A percentile compares a stretch with the other conserved stretches of the same genome.
phyloP scores from a whole-genome alignment of 1,140 invertebrate genomes.

The Hyles vespertilio region DNA sequence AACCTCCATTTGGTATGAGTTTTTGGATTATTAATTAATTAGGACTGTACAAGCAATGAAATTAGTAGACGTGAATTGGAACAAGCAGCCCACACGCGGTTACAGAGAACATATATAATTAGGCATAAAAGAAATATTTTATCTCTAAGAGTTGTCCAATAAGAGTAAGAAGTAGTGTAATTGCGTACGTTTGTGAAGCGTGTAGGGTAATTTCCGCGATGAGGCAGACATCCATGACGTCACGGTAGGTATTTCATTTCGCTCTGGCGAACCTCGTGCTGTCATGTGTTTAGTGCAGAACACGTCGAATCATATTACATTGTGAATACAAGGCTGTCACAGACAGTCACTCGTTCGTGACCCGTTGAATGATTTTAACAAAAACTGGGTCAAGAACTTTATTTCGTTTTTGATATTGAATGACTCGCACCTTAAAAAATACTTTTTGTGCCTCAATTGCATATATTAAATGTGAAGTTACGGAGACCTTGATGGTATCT shows the following conservation, averaged over 20 bases:
- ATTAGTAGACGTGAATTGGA: too few relatives aligned
- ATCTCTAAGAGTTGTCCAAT: too few relatives aligned
- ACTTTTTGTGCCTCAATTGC: constrained; percentile 9
- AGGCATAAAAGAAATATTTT: too few relatives aligned
- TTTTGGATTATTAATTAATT: too few relatives aligned
- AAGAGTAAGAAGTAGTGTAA: too few relatives aligned
- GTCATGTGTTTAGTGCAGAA: constrained; percentile 29
- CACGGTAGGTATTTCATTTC: constrained; percentile 1
- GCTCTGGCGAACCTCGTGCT: neutral
- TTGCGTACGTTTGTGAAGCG: too few relatives aligned
- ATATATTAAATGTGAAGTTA: neutral
- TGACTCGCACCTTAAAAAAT: constrained; percentile 29
- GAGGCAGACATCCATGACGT: neutral
- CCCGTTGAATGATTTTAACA: constrained; percentile 68
- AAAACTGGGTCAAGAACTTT: constrained; percentile 71
- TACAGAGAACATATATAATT: too few relatives aligned
- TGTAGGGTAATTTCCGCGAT: too few relatives aligned
- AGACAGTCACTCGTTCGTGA: constrained; percentile 66
- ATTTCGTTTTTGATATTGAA: constrained; percentile 60
- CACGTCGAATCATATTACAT: constrained; percentile 46
- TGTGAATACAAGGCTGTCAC: constrained; percentile 59
- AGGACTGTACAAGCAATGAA: too few relatives aligned
- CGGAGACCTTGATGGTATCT: too few relatives aligned
- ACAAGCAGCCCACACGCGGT: too few relatives aligned
- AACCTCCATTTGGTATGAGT: too few relatives aligned